Evolutionary conservation across 2,888 invertebrate species (phyloP).

Genomic region (Sminthurides aquaticus): DNA sequence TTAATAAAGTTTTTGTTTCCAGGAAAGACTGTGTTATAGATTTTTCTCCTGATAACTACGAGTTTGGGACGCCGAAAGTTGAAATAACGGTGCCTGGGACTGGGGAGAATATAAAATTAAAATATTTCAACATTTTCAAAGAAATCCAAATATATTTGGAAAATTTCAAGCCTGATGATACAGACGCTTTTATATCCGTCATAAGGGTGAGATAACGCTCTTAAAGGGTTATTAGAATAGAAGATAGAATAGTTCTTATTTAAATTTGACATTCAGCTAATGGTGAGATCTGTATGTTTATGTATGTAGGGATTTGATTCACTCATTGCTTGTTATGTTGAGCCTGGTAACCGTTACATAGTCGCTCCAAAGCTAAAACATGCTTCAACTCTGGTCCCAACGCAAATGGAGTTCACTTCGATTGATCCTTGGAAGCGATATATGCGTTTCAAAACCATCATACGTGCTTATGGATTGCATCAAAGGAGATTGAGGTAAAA

Average conservation of each 20-base stretch:
- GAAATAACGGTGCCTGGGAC: slow-evolving; percentile 33
- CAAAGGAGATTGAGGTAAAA: slow-evolving; percentile 15
- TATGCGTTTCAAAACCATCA: slow-evolving; percentile 13
- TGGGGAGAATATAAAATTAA: slow-evolving; percentile 24
- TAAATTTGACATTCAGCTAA: not conserved
- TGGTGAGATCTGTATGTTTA: not conserved
- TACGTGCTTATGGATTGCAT: slow-evolving; percentile 17
- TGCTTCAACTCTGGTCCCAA: not conserved
- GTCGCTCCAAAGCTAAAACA: slow-evolving; percentile 16
- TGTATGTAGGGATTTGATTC: slow-evolving; percentile 12
- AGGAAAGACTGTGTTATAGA: slow-evolving; percentile 52
- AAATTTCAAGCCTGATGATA: slow-evolving; percentile 61
- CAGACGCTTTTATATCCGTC: slow-evolving; percentile 57
- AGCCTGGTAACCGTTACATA: slow-evolving; percentile 9
- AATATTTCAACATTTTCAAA: slow-evolving; percentile 37
- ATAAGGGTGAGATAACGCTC: slow-evolving; percentile 30
- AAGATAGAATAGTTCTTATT: not conserved
- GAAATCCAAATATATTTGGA: slow-evolving; percentile 37
- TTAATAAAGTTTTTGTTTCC: slow-evolving; percentile 2
- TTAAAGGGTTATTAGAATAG: no score
- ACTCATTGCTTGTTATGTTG: slow-evolving; percentile 7
- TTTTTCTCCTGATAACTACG: slow-evolving; percentile 47
- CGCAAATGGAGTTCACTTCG: slow-evolving; percentile 9
- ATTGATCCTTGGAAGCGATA: slow-evolving; percentile 13
- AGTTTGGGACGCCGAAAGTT: slow-evolving; percentile 41